These are phyloP conservation scores for Apistogramma diplotaenia DNA, from an alignment of 2,113 vertebrate species.

Conservation along the genomic window DNA sequence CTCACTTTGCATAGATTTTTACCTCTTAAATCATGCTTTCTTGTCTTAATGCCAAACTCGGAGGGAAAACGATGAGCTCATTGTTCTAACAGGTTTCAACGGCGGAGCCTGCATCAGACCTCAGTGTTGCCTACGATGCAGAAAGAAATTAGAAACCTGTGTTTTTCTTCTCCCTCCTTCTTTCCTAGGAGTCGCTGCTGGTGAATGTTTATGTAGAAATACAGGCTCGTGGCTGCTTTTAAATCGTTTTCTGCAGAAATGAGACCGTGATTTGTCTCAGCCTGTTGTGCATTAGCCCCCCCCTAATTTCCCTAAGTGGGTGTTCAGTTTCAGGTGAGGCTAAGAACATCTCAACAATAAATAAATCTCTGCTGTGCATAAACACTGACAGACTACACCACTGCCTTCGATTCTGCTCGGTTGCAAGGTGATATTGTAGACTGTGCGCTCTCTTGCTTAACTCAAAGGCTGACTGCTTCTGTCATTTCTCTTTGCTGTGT, in stretches of 20 bases:
- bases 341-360: constrained; percentile 48
- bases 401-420: neutral
- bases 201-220: constrained; percentile 47
- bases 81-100: constrained; percentile 55
- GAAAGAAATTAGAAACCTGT: constrained; percentile 20
- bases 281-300: constrained; percentile 47
- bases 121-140: neutral
- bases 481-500: neutral
- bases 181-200: constrained; percentile 4
- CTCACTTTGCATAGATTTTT: neutral
- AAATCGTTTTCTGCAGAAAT: constrained; percentile 15
- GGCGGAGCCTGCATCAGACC: neutral
- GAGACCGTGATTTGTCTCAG: constrained; percentile 37
- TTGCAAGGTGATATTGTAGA: neutral
- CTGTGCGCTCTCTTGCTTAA: neutral
- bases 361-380: constrained; percentile 37
- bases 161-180: neutral
- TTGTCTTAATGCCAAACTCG: constrained; percentile 25
- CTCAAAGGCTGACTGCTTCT: neutral
- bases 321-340: constrained; percentile 44
- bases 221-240: constrained; percentile 22
- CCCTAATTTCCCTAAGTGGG: constrained; percentile 41
- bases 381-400: neutral
- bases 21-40: constrained; percentile 13
- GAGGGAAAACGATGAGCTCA: constrained; percentile 50